Percentiles rank a stretch among this genome's conserved stretches.
Evolutionary conservation across 2,113 vertebrate species (phyloP).

Genomic region (Oceanites oceanicus): DNA sequence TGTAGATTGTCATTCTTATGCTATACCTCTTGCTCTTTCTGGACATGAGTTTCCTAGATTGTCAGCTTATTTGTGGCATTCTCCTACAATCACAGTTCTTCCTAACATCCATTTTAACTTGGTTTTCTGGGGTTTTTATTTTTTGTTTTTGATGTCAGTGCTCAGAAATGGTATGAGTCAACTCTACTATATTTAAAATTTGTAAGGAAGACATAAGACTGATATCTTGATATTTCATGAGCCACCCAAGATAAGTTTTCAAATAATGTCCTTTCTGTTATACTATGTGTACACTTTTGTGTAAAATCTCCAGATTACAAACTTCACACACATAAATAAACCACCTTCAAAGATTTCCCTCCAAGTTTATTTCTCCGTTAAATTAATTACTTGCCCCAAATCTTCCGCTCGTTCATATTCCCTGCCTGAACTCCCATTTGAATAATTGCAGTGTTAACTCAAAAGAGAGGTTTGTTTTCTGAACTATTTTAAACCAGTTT

Average conservation of each 20-base stretch:
- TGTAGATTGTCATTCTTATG: not conserved
- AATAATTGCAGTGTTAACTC: not conserved
- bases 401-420: not conserved
- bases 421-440: not conserved
- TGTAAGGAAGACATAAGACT: not conserved
- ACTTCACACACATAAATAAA: not conserved
- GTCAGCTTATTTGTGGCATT: not conserved
- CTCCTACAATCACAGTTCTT: not conserved
- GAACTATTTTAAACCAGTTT: not conserved
- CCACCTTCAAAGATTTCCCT: not conserved
- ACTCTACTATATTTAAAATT: not conserved
- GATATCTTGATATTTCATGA: not conserved
- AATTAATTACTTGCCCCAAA: not conserved
- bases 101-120: not conserved
- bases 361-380: not conserved
- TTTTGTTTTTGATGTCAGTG: not conserved
- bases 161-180: not conserved
- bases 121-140: accelerated
- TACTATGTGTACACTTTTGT: not conserved
- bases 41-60: not conserved
- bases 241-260: not conserved
- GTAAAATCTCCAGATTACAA: not conserved
- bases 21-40: not conserved
- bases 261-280: not conserved
- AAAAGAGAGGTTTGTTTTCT: not conserved